Percentiles rank a stretch among this genome's conserved stretches.
Conservation (phyloP, 2,797 vertebrate genomes). For the Zalophus californianus region DNA sequence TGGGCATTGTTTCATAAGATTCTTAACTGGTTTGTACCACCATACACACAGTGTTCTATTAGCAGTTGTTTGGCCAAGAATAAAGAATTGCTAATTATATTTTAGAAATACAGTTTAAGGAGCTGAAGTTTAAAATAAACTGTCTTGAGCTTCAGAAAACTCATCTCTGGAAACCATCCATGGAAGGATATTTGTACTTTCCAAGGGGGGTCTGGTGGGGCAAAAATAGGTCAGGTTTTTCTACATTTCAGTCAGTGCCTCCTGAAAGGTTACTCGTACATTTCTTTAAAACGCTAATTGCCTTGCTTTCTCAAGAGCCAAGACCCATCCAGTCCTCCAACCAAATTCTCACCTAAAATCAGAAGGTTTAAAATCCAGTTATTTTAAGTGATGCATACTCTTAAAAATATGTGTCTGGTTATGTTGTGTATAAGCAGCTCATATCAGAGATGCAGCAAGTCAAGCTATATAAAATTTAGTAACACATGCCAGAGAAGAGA, state of each 20-base stretch:
- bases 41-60: constrained; percentile 28
- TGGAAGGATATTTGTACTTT: constrained; percentile 70
- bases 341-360: constrained; percentile 75
- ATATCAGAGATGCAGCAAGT: constrained; percentile 69
- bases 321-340: constrained; percentile 46
- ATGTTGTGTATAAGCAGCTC: constrained; percentile 72
- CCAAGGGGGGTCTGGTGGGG: neutral
- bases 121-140: constrained; percentile 75
- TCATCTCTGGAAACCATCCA: constrained; percentile 70
- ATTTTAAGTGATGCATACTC: constrained; percentile 64
- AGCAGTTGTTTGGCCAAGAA: constrained; percentile 75
- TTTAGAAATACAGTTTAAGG: constrained; percentile 78
- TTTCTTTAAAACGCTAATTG: constrained; percentile 61
- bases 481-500: constrained; percentile 49
- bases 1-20: neutral
- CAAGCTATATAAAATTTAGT: constrained; percentile 72
- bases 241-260: constrained; percentile 34
- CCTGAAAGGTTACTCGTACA: constrained; percentile 55
- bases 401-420: constrained; percentile 73
- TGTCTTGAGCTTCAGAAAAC: constrained; percentile 74
- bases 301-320: constrained; percentile 66
- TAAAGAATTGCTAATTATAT: constrained; percentile 63
- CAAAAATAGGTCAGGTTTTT: constrained; percentile 62
- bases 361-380: constrained; percentile 74
- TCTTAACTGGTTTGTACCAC: constrained; percentile 46